Evolutionary conservation across 2,888 invertebrate species (phyloP).

Genomic region (Rhagonycha fulva): DNA sequence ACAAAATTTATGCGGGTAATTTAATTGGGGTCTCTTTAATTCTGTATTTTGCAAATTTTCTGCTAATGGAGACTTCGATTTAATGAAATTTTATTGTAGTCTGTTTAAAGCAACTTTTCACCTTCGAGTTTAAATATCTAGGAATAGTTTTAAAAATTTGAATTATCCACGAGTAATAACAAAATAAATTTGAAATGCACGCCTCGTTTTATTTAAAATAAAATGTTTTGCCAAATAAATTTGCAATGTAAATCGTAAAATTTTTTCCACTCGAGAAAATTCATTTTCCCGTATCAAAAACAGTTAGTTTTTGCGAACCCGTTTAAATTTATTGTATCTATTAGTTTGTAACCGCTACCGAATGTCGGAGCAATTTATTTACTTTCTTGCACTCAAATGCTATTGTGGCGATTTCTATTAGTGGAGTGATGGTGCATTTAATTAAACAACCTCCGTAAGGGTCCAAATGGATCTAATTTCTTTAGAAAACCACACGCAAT

Average conservation of each 20-base stretch:
- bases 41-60: background rate
- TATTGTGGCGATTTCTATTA: slow-evolving; percentile 28
- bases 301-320: slow-evolving; percentile 4
- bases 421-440: slow-evolving; percentile 22
- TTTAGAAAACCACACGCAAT: slow-evolving; percentile 20
- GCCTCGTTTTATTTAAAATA: background rate
- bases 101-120: background rate
- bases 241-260: background rate
- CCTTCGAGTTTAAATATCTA: background rate
- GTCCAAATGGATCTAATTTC: slow-evolving; percentile 24
- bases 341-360: slow-evolving; percentile 24
- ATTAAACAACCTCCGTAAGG: slow-evolving; percentile 26
- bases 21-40: background rate
- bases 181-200: background rate
- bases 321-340: slow-evolving; percentile 22
- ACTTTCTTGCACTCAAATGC: slow-evolving; percentile 14
- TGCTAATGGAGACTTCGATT: background rate
- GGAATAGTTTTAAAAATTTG: background rate
- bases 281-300: slow-evolving; percentile 4
- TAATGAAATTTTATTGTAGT: background rate
- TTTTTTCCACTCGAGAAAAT: background rate
- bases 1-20: background rate
- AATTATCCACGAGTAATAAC: background rate
- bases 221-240: background rate
- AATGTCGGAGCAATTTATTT: slow-evolving; percentile 21